Percentiles rank a stretch among this genome's conserved stretches.
Conservation (phyloP, 2,113 vertebrate genomes). For the Hypomesus transpacificus region DNA sequence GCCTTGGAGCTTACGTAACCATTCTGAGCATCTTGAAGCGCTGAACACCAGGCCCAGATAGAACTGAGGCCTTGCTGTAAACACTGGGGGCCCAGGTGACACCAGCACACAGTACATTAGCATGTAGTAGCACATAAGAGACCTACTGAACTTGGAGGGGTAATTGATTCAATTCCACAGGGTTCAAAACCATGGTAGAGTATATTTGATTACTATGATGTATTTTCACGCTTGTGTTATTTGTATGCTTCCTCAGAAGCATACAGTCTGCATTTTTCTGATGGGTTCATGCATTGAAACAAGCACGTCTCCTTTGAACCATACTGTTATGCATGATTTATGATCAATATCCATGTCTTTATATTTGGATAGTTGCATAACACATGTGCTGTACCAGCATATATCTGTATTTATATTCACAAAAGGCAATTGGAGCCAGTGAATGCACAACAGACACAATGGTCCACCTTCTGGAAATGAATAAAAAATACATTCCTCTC, state of each 20-base stretch:
- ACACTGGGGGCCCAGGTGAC: not conserved
- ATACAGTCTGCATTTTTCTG: too few relatives aligned
- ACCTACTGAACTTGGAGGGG: too few relatives aligned
- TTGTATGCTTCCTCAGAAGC: too few relatives aligned
- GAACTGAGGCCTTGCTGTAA: not conserved
- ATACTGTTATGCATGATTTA: constrained; percentile 36
- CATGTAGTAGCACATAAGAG: too few relatives aligned
- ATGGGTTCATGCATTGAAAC: constrained; percentile 2
- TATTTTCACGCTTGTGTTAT: too few relatives aligned
- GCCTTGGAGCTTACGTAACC: constrained; percentile 34
- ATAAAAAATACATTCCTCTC: too few relatives aligned
- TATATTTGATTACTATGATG: too few relatives aligned
- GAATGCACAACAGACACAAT: constrained; percentile 10
- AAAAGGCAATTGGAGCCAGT: not conserved
- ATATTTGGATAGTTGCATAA: constrained; percentile 30
- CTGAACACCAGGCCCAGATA: not conserved
- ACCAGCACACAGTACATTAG: too few relatives aligned
- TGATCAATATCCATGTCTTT: constrained; percentile 16
- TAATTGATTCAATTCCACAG: too few relatives aligned
- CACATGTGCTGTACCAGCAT: constrained; percentile 8
- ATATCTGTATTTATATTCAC: constrained; percentile 27
- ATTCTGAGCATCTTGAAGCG: constrained; percentile 1
- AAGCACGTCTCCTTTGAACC: not conserved
- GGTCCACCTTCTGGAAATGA: too few relatives aligned
- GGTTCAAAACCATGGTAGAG: too few relatives aligned